Base-by-base conservation (phyloP, 2,888 invertebrate genomes). In the Drosophila rellima region DNA sequence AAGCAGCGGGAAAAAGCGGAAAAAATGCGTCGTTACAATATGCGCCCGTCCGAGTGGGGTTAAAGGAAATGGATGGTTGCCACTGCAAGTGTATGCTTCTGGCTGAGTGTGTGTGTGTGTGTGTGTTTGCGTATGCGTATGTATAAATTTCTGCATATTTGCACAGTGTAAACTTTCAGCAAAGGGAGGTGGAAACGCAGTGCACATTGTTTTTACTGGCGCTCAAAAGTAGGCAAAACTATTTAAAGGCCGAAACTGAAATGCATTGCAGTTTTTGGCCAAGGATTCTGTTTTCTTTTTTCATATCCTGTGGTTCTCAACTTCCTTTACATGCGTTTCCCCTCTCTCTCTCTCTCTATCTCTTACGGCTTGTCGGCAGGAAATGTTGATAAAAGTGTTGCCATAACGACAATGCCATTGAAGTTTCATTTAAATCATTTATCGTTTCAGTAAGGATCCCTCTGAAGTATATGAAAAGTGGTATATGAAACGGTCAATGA, bases 381-480 rank as follows among this genome's bases (percentile, higher is more conserved):
- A 80, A 66, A 77, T 82, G 80, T 80, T 82, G 80, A 80, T 80
- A 80, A 80, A 79, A 80, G 73, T 69, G 69, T 64, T 79, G 77
- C 74, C 82, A 82, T 59, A 73, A 70, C 82, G 73, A 72, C 75
- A 62, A 59, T 59, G 67, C 31, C 61, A 61, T 61, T 52, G 57
- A 54, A 44, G 47, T 26, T 10, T 35, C 82, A 82, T 79, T 82
- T 82, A 80, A 80, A 82, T 82, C 82, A 80, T 81, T 80, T 80
- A 73, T 70, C 52, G 70, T 61, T 56, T 57, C 48, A 51, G 51
- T 40, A 31, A 42, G 31, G 51, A 23, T 3, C 26, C 10, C 39
- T 48, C 23, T 26, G 60, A 8, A 7, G 35, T 35, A n/a, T n/a
- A 35, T 35, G n/a, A n/a, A 6, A 29, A 29, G 23, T 26, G 10